These are phyloP conservation scores for Chelonus formosanus DNA, from an alignment of 2,888 invertebrate species.

Conservation along the genomic window DNA sequence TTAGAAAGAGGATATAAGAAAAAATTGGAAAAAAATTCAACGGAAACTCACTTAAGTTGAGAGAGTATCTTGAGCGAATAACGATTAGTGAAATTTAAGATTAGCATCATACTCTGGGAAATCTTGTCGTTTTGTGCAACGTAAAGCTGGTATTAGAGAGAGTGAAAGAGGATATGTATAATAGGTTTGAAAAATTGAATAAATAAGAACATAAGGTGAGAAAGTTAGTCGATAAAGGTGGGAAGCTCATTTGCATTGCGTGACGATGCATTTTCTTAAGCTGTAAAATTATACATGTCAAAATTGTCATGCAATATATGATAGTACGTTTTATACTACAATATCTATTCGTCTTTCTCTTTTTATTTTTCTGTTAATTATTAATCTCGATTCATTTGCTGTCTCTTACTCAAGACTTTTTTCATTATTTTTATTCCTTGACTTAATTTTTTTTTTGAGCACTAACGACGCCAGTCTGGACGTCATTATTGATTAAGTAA, in stretches of 20 bases:
- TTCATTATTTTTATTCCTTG: constrained; percentile 17
- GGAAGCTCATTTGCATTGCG: constrained; percentile 56
- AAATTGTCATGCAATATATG: constrained; percentile 34
- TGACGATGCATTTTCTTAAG: constrained; percentile 52
- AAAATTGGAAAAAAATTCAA: neutral
- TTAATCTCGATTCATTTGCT: constrained; percentile 3
- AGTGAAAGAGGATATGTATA: constrained; percentile 33
- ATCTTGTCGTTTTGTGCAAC: constrained; percentile 6
- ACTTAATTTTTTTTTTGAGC: constrained; percentile 26
- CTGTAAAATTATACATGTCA: constrained; percentile 49
- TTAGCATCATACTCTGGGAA: constrained; percentile 32
- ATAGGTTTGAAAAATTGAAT: neutral
- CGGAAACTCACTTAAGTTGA: constrained; percentile 22
- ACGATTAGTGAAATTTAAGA: constrained; percentile 42
- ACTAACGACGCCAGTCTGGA: constrained; percentile 44
- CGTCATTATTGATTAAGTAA: constrained; percentile 53
- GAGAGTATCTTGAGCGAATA: constrained; percentile 36
- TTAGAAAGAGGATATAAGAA: neutral
- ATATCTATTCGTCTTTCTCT: constrained; percentile 26
- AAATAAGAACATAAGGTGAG: constrained; percentile 36
- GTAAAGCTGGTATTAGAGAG: constrained; percentile 14
- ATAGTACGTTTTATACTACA: constrained; percentile 37
- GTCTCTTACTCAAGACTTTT: constrained; percentile 19
- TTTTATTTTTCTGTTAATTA: constrained; percentile 21
- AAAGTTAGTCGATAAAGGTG: constrained; percentile 35